Base-by-base conservation (phyloP, 2,888 invertebrate species). In the Nemurella pictetii region DNA sequence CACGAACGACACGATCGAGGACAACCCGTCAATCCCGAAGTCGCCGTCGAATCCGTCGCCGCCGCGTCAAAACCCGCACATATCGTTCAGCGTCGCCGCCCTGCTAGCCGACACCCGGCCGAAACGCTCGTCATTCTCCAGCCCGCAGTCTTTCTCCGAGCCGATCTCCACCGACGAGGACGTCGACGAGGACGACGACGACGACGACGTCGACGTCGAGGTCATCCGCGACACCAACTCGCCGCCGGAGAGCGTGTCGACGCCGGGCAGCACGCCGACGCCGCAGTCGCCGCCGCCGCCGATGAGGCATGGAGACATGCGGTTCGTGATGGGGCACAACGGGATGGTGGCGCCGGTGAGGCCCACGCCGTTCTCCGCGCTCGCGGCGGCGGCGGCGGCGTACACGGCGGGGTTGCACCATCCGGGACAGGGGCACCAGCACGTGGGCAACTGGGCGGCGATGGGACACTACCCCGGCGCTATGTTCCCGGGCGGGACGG, bases 71-170 rank as follows among this genome's bases (percentile, higher is more conserved):
- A 85, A 91, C 91, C 80, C 92, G 91, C 29, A 85, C 77, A 88
- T 91, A 84, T 93, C 93, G 88, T 97, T 98, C 92, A 96, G 97
- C 91, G 97, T 97, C 87, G 96, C 97, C 5, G 96, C 97, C 0
- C 93, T 97, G 87, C 91, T 98, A 87, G 95, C 96, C 15, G 85
- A 86, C 85, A 86, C 85, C 73, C 83, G 85, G 86, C 91, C 92
- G 0, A 90, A 82, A 32, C 84, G 85, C 25, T 85, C 87, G 0
- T 80, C 86, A 0, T 83, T 83, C 74, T 84, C 86, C 36, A 85
- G 87, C 27, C 86, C 87, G 2, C 84, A 80, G 12, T 85, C 86
- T 4, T 83, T 83, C 35, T 86, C 85, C 20, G 86, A 86, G 55
- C 85, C 86, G 91, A 92, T 32, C 72, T 93, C 93, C 1, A 93